phyloP scores from a whole-genome alignment of 2,888 invertebrate genomes.

The Gandaritis pyraliata region DNA sequence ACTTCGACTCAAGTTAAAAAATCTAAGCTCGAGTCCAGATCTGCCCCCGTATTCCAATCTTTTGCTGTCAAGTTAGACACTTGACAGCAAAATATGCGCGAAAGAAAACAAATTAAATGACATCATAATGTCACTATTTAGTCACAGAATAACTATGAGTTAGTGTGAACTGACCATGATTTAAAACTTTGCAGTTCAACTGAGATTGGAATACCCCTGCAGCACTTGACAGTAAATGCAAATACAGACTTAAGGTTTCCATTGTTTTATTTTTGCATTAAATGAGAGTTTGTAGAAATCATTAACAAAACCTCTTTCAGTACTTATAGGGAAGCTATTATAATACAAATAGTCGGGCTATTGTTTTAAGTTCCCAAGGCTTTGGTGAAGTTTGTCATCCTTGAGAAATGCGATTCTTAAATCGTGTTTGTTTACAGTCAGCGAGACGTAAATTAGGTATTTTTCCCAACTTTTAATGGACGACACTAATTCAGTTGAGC shows the following conservation, averaged over 20 bases:
- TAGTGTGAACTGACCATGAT: no score
- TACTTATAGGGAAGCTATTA: slow-evolving; percentile 21
- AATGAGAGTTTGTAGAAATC: slow-evolving; percentile 55
- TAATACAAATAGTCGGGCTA: slow-evolving; percentile 50
- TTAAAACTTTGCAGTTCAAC: no score
- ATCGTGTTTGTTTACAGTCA: slow-evolving; percentile 37
- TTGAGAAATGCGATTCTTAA: slow-evolving; percentile 53
- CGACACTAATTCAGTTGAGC: background rate
- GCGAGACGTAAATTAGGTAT: slow-evolving; percentile 9
- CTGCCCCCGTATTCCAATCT: no score
- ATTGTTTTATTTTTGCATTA: slow-evolving; percentile 46
- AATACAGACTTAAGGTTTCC: slow-evolving; percentile 11
- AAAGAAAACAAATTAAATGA: no score
- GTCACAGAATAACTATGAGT: no score
- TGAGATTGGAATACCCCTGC: no score
- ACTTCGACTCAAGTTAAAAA: no score
- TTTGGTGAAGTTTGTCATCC: slow-evolving; percentile 55
- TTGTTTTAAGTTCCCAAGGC: slow-evolving; percentile 57
- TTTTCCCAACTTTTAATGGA: slow-evolving; percentile 5
- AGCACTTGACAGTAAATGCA: no score
- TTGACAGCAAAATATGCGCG: no score
- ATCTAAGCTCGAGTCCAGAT: no score
- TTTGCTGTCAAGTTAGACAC: no score
- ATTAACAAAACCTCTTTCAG: slow-evolving; percentile 51
- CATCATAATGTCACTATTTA: no score